Evolutionary conservation across 2,113 vertebrate genomes (phyloP).

Genomic region (Phalacrocorax pelagicus): DNA sequence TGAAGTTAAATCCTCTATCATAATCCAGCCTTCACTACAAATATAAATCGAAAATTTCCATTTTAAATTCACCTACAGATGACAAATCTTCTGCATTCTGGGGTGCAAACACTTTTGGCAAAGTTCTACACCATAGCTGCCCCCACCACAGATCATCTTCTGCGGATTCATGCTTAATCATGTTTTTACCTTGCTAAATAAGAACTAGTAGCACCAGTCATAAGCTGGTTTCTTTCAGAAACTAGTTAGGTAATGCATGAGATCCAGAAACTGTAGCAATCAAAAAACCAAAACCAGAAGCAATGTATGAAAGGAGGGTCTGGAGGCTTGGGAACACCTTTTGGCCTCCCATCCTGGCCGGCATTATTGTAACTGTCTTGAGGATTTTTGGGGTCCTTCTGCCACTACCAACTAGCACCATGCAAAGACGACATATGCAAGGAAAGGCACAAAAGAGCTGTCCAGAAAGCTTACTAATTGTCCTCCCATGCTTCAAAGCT

Average conservation of each 20-base stretch:
- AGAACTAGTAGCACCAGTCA: neutral
- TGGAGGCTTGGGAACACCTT: neutral
- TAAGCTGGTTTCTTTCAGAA: neutral
- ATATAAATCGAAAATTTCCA: neutral
- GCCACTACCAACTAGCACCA: neutral
- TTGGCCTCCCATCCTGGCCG: neutral
- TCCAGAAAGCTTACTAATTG: neutral
- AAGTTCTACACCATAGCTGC: neutral
- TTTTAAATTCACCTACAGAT: neutral
- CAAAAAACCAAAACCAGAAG: neutral
- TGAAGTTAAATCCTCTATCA: neutral
- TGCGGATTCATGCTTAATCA: neutral
- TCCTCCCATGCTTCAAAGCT: neutral
- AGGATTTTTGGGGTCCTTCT: neutral
- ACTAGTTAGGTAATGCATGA: neutral
- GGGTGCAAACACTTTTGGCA: neutral
- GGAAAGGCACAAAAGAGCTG: neutral
- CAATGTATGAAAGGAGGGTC: rapidly evolving
- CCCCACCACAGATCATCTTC: neutral
- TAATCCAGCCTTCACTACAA: neutral
- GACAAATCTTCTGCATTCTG: neutral
- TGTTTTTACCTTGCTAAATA: neutral
- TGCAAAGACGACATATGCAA: neutral
- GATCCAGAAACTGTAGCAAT: neutral
- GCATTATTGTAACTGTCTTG: neutral